These are phyloP conservation scores for Oreochromis aureus DNA, from an alignment of 2,113 vertebrate genomes.

Conservation along the genomic window DNA sequence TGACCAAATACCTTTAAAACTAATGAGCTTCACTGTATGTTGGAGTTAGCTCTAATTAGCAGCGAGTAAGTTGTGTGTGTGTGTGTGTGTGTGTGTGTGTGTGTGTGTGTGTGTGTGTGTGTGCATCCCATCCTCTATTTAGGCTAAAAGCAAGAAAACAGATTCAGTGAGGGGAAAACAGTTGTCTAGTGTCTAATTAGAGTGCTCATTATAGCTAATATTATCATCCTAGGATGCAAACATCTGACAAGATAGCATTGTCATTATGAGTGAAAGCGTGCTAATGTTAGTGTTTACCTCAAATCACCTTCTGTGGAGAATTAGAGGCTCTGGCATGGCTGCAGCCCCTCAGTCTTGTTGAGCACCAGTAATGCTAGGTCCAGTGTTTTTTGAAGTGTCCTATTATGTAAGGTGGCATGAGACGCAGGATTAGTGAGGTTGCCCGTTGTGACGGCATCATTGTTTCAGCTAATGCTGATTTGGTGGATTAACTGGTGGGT, in stretches of 20 bases:
- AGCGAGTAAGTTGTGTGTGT: not conserved
- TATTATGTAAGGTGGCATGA: not conserved
- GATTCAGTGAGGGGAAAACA: not conserved
- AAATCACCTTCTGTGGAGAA: not conserved
- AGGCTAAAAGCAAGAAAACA: not conserved
- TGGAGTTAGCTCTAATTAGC: not conserved
- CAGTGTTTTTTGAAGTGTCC: not conserved
- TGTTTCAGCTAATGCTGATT: not conserved
- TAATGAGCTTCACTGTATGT: not conserved
- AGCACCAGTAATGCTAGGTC: not conserved
- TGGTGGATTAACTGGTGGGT: not conserved
- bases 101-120: no score
- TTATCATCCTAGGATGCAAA: not conserved
- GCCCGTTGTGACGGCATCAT: not conserved
- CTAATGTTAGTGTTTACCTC: not conserved
- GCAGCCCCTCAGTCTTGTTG: not conserved
- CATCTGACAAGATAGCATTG: not conserved
- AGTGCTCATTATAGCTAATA: not conserved
- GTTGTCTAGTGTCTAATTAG: not conserved
- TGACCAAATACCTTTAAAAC: not conserved
- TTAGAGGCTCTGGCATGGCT: not conserved
- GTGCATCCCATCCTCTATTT: not conserved
- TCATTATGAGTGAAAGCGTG: not conserved
- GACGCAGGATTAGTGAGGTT: not conserved
- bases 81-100: not conserved